A percentile compares a stretch with the other conserved stretches of the same genome.
These are phyloP conservation scores for Drosophila cyrtoloma DNA, from an alignment of 2,888 invertebrate genomes.

Conservation along the genomic window DNA sequence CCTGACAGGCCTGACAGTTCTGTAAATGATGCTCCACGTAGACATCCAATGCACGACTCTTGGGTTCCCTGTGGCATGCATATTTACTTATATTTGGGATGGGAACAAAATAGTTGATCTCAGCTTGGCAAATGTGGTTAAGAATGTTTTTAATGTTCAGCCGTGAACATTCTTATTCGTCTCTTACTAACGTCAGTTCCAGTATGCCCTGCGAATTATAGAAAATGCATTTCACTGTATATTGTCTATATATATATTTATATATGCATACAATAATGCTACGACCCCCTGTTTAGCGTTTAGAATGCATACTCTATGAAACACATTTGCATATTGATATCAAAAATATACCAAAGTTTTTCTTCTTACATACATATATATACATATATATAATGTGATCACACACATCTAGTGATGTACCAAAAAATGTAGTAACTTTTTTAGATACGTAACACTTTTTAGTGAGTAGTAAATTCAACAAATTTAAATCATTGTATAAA, in stretches of 20 bases:
- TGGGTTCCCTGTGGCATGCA: neutral
- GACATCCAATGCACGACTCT: neutral
- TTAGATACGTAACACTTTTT: neutral
- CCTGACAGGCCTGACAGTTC: neutral
- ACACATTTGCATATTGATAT: too few species aligned
- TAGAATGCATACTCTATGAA: too few species aligned
- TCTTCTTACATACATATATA: neutral
- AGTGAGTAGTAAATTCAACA: too few species aligned
- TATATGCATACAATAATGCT: neutral
- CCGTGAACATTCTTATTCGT: neutral
- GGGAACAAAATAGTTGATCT: too few species aligned
- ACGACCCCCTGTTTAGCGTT: neutral
- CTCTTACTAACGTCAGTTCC: neutral
- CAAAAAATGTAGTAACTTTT: neutral
- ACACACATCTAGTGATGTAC: neutral
- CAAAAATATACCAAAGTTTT: too few species aligned
- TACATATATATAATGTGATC: neutral
- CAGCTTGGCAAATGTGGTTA: neutral
- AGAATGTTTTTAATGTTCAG: too few species aligned
- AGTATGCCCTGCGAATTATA: neutral
- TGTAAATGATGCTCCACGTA: neutral
- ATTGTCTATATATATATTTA: neutral
- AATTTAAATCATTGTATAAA: too few species aligned
- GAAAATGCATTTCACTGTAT: neutral
- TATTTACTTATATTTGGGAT: too few species aligned